These are phyloP conservation scores for Mythimna impura DNA, from an alignment of 2,888 invertebrate genomes.

Conservation along the genomic window DNA sequence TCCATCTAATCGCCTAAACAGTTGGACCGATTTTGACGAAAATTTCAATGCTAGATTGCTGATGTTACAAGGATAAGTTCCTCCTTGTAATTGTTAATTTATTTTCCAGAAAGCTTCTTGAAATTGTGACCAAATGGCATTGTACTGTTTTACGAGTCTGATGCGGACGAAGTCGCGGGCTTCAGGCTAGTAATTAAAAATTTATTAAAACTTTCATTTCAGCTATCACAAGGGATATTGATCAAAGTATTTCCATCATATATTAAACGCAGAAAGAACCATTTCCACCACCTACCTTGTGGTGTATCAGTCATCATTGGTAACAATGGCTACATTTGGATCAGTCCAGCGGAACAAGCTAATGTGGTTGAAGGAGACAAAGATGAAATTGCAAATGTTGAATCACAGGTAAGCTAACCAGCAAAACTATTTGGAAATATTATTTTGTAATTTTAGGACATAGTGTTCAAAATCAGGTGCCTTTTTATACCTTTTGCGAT, in stretches of 20 bases:
- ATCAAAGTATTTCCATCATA: slow-evolving; percentile 97
- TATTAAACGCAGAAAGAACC: slow-evolving; percentile 97
- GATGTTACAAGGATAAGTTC: too few relatives aligned
- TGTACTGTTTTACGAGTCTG: too few relatives aligned
- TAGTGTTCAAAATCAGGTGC: too few relatives aligned
- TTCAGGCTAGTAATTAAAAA: too few relatives aligned
- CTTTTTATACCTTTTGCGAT: too few relatives aligned
- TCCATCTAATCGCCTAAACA: too few relatives aligned
- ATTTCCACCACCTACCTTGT: slow-evolving; percentile 97
- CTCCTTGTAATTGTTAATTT: too few relatives aligned
- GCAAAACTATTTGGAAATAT: not conserved
- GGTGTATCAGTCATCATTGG: slow-evolving; percentile 98
- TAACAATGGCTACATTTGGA: slow-evolving; percentile 99
- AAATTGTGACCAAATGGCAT: too few relatives aligned
- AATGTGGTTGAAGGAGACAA: slow-evolving; percentile 88
- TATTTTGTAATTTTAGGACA: not conserved
- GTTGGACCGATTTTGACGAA: too few relatives aligned
- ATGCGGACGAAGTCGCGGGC: too few relatives aligned
- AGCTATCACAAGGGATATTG: slow-evolving; percentile 96
- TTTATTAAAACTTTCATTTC: slow-evolving; percentile 63
- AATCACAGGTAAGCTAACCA: slow-evolving; percentile 72
- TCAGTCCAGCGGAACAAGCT: slow-evolving; percentile 92
- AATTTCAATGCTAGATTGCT: too few relatives aligned
- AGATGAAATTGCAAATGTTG: slow-evolving; percentile 76
- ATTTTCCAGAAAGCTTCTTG: too few relatives aligned